Conservation (phyloP, 2,113 vertebrate species). For the Hypomesus transpacificus region DNA sequence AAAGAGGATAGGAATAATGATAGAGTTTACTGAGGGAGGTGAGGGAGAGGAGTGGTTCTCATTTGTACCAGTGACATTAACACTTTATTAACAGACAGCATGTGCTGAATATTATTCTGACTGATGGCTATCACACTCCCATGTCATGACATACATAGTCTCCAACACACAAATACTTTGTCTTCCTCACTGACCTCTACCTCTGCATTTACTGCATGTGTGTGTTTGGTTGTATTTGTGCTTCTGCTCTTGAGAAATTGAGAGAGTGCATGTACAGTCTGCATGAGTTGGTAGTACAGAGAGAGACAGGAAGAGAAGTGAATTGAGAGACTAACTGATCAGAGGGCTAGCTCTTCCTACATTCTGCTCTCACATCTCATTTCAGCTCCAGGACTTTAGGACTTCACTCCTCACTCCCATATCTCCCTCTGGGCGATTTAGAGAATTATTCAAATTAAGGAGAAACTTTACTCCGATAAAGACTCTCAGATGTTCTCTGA, state of each 20-base stretch:
- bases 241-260: neutral
- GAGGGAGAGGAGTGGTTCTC: conserved; percentile 54
- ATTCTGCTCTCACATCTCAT: conserved; percentile 59
- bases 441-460: conserved; percentile 69
- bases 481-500: conserved; percentile 62
- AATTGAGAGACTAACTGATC: too few species aligned
- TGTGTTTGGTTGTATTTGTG: conserved; percentile 22
- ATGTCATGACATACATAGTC: conserved; percentile 79
- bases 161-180: conserved; percentile 44
- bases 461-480: conserved; percentile 66
- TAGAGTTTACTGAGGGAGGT: conserved; percentile 38
- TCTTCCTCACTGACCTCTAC: conserved; percentile 53
- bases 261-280: neutral
- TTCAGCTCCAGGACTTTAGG: conserved; percentile 60
- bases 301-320: too few species aligned
- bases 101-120: conserved; percentile 96
- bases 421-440: conserved; percentile 63
- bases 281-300: too few species aligned
- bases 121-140: conserved; percentile 87
- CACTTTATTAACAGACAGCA: conserved; percentile 94
- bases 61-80: conserved; percentile 67
- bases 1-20: conserved; percentile 30
- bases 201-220: conserved; percentile 37
- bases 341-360: conserved; percentile 14
- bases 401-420: conserved; percentile 39